A percentile compares a stretch with the other conserved stretches of the same genome.
These are phyloP conservation scores for Pachypeltis micranthus DNA, from an alignment of 1,140 invertebrate species.

Conservation along the genomic window DNA sequence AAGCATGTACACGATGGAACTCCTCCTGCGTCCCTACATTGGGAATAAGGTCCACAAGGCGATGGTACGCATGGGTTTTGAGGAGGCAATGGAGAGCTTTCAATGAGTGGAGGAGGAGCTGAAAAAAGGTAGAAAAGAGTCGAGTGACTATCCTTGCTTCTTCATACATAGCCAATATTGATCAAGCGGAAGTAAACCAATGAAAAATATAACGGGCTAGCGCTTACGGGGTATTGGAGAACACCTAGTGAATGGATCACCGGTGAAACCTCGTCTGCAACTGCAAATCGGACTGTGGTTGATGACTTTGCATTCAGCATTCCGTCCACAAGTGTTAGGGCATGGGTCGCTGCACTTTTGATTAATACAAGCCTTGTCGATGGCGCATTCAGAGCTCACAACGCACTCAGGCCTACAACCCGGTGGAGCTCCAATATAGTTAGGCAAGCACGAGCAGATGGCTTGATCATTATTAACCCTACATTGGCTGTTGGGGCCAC, in stretches of 20 bases:
- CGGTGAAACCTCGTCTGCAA: conserved; percentile 41
- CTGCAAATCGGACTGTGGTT: conserved; percentile 42
- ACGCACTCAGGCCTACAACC: conserved; percentile 40
- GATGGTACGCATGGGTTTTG: conserved; percentile 34
- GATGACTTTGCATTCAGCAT: conserved; percentile 42
- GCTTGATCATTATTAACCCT: conserved; percentile 37
- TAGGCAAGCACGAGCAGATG: conserved; percentile 38
- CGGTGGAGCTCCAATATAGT: conserved; percentile 37
- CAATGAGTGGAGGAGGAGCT: conserved; percentile 24
- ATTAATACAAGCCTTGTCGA: conserved; percentile 39
- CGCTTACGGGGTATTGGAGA: conserved; percentile 28
- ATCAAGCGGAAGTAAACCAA: no score
- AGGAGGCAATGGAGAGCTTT: no score
- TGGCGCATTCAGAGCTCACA: conserved; percentile 37
- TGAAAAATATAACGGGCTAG: conserved; percentile 14
- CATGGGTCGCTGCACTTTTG: conserved; percentile 41
- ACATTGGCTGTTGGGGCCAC: conserved; percentile 49
- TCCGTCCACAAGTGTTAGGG: conserved; percentile 40
- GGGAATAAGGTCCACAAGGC: conserved; percentile 37
- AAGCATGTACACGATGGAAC: conserved; percentile 36
- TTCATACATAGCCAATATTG: no score
- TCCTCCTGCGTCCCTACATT: conserved; percentile 33
- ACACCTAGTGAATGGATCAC: conserved; percentile 37
- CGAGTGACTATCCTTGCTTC: no score
- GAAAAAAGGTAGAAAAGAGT: conserved; percentile 20